These are phyloP conservation scores for Saxidomus purpurata DNA, from an alignment of 1,140 invertebrate genomes.

Conservation along the genomic window DNA sequence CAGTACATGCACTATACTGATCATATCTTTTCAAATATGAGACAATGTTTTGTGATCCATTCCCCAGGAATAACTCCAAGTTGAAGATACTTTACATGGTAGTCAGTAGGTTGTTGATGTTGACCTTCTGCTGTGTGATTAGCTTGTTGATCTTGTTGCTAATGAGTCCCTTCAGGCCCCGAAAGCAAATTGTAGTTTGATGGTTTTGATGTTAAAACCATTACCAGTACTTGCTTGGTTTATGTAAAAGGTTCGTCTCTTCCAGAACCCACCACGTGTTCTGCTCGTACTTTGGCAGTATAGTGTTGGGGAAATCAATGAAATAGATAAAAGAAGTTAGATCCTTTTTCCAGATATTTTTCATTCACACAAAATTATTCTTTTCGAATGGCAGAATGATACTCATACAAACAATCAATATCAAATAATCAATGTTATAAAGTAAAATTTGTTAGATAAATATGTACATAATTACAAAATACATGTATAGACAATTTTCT, in stretches of 20 bases:
- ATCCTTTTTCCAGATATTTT: no score
- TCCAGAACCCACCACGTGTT: conserved; percentile 13
- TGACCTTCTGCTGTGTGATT: neutral
- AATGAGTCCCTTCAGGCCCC: neutral
- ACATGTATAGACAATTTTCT: no score
- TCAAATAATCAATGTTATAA: no score
- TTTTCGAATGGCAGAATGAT: no score
- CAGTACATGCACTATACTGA: neutral
- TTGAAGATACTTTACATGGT: neutral
- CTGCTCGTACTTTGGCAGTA: no score
- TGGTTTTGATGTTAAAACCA: neutral
- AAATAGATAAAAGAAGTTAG: no score
- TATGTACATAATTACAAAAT: no score
- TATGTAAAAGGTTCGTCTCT: neutral
- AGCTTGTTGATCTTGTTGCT: neutral
- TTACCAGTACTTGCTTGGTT: neutral
- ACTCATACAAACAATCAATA: no score
- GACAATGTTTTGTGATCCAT: neutral
- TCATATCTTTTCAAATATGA: neutral
- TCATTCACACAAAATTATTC: no score
- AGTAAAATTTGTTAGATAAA: no score
- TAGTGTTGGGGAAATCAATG: no score
- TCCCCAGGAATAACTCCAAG: neutral
- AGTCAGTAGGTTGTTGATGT: neutral
- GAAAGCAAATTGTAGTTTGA: neutral